phyloP scores from a whole-genome alignment of 23 tunicate genomes.

The Halocynthia aurantium region DNA sequence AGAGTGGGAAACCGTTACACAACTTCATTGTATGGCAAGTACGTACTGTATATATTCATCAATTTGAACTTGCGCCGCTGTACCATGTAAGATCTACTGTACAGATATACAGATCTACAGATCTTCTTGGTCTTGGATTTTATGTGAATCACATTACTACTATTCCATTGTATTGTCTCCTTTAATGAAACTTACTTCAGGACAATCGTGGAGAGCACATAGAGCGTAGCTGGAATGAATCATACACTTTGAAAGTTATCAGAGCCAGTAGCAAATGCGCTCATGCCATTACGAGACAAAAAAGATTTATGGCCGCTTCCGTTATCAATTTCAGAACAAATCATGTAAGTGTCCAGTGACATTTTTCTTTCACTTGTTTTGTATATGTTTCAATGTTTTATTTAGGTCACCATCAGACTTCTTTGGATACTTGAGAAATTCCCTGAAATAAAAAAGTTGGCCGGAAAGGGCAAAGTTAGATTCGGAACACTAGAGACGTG shows the following conservation, averaged over 20 bases:
- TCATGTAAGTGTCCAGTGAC: constrained; percentile 33
- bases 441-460: constrained; percentile 36
- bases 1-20: constrained; percentile 71
- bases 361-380: neutral
- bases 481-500: constrained; percentile 91
- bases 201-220: constrained; percentile 66
- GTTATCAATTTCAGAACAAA: constrained; percentile 72
- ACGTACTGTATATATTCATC: neutral
- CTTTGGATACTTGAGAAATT: constrained; percentile 74
- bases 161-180: no score
- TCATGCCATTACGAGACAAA: constrained; percentile 53
- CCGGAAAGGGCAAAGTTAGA: constrained; percentile 56
- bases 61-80: no score
- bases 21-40: constrained; percentile 98
- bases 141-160: no score
- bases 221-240: constrained; percentile 52
- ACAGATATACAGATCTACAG: neutral
- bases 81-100: no score
- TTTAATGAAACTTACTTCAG: constrained; percentile 8
- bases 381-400: no score
- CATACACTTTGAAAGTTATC: constrained; percentile 43
- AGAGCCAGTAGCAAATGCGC: constrained; percentile 37
- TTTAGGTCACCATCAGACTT: constrained; percentile 65
- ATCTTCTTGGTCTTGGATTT: no score
- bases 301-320: constrained; percentile 67